These are phyloP conservation scores for Xiphias gladius DNA, from an alignment of 2,113 vertebrate genomes.

Conservation along the genomic window DNA sequence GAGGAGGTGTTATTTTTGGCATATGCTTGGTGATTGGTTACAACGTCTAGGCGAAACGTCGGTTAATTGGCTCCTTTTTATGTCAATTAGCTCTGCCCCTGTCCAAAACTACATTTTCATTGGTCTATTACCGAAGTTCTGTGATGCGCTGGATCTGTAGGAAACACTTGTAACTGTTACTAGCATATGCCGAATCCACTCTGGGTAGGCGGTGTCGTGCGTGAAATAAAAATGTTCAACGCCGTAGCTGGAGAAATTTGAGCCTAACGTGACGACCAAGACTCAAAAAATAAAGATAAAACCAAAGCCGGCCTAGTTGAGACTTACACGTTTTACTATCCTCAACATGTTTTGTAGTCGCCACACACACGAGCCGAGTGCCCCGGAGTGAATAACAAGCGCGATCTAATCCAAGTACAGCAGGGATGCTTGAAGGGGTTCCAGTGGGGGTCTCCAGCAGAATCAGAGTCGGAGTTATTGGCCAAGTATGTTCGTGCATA, in stretches of 20 bases:
- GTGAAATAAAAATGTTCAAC: slow-evolving; percentile 5
- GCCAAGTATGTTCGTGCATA: neutral
- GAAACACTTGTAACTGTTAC: neutral
- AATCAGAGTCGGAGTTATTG: neutral
- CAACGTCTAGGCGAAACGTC: neutral
- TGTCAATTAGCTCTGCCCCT: slow-evolving; percentile 77
- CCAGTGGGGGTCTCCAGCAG: neutral
- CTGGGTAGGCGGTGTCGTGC: slow-evolving; percentile 24
- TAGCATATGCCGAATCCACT: slow-evolving; percentile 40
- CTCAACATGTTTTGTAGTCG: neutral
- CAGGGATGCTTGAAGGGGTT: slow-evolving; percentile 9
- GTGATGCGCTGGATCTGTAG: slow-evolving; percentile 38
- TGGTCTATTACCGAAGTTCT: slow-evolving; percentile 64
- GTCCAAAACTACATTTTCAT: slow-evolving; percentile 52
- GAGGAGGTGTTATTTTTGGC: slow-evolving; percentile 82
- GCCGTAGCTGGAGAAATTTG: neutral
- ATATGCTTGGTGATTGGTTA: slow-evolving; percentile 76
- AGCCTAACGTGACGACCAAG: neutral
- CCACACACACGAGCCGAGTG: neutral
- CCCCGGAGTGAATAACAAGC: slow-evolving; percentile 26
- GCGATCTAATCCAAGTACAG: neutral
- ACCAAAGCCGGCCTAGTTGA: neutral
- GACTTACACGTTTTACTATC: neutral
- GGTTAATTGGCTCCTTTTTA: slow-evolving; percentile 66
- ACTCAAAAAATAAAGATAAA: neutral